Percentiles rank a stretch among this genome's conserved stretches.
Evolutionary conservation across 2,797 vertebrate genomes (phyloP).

Genomic region (Streptopelia turtur): DNA sequence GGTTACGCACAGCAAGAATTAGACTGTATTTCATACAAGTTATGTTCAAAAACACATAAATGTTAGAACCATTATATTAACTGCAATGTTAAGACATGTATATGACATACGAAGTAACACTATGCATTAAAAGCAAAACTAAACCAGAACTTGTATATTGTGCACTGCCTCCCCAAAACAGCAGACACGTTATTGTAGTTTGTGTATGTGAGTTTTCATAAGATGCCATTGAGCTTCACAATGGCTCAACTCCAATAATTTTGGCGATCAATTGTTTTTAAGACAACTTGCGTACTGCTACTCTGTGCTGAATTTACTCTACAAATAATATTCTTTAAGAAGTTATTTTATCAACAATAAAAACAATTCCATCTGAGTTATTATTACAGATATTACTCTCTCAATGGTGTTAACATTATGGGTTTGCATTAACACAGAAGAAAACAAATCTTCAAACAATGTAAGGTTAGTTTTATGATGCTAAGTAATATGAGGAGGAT

Average conservation of each 20-base stretch:
- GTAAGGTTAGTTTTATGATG: background rate
- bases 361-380: background rate
- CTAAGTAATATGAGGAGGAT: background rate
- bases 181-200: background rate
- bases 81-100: accelerated
- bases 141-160: background rate
- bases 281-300: accelerated
- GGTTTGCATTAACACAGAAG: background rate
- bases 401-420: background rate
- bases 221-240: background rate
- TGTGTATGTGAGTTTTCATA: accelerated
- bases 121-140: background rate
- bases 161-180: background rate
- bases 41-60: background rate
- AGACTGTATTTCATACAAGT: background rate
- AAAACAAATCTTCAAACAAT: background rate
- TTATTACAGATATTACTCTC: background rate
- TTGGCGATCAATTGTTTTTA: background rate
- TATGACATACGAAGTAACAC: background rate
- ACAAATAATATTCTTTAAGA: background rate
- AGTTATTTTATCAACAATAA: background rate
- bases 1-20: background rate
- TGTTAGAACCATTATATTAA: background rate
- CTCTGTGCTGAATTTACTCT: background rate
- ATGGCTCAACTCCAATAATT: background rate